These are phyloP conservation scores for Epizoanthus rinbou DNA, from an alignment of 92 coral and sea anemone species.

Conservation along the genomic window DNA sequence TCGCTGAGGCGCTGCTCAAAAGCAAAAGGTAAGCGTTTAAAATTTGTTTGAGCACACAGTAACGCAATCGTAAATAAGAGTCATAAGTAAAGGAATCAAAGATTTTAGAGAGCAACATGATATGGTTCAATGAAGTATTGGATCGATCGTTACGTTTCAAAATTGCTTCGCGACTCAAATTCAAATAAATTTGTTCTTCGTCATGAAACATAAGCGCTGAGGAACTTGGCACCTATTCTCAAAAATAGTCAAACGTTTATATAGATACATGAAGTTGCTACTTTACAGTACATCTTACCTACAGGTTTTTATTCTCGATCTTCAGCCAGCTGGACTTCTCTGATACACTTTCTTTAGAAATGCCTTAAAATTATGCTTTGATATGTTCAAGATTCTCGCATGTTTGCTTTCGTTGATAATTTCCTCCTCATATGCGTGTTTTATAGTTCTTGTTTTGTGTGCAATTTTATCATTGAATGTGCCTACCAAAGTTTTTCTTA, in stretches of 20 bases:
- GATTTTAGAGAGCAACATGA: constrained; percentile 20
- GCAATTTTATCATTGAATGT: background rate
- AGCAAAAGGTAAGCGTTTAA: constrained; percentile 27
- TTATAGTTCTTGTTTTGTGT: constrained; percentile 4
- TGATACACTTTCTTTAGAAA: constrained; percentile 4
- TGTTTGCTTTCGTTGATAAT: too few species aligned
- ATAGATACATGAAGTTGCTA: constrained; percentile 2
- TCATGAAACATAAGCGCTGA: constrained; percentile 18
- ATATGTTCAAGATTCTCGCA: constrained; percentile 2
- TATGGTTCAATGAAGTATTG: background rate
- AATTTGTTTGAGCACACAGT: constrained; percentile 30
- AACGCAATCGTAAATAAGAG: constrained; percentile 10
- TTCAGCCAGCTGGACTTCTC: constrained; percentile 11
- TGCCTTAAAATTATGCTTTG: constrained; percentile 3
- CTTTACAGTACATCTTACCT: background rate
- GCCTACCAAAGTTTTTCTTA: constrained; percentile 2
- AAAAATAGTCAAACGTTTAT: background rate
- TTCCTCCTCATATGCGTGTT: constrained; percentile 7
- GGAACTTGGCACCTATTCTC: too few species aligned
- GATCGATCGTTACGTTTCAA: constrained; percentile 8
- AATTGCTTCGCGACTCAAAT: constrained; percentile 11
- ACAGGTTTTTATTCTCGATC: constrained; percentile 19
- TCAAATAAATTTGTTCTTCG: constrained; percentile 8
- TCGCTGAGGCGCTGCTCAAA: constrained; percentile 8
- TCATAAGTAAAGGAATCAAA: constrained; percentile 15